Conservation (phyloP, 2,888 invertebrate genomes). For the Rhagophthalmus giganteus region DNA sequence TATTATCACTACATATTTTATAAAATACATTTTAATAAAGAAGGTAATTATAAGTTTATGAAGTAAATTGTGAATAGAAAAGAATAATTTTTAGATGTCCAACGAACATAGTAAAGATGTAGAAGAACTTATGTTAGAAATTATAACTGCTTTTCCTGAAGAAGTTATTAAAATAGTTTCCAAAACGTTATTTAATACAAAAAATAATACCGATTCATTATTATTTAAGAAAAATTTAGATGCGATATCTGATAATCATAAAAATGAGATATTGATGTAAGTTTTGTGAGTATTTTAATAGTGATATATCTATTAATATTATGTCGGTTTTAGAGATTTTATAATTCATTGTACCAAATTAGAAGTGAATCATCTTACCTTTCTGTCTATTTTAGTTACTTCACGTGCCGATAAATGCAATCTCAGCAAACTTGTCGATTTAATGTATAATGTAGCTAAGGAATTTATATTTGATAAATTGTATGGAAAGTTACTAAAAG, state of each 20-base stretch:
- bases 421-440: slow-evolving; percentile 13
- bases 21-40: slow-evolving; percentile 9
- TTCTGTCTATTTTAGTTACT: slow-evolving; percentile 2
- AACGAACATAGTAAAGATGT: background rate
- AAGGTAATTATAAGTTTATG: slow-evolving; percentile 12
- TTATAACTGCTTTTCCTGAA: too few species aligned
- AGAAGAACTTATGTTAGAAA: too few species aligned
- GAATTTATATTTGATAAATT: slow-evolving; percentile 27
- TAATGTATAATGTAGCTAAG: slow-evolving; percentile 20
- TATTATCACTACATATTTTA: slow-evolving; percentile 3
- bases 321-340: slow-evolving; percentile 13
- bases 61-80: background rate
- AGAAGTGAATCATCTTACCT: slow-evolving; percentile 10
- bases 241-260: slow-evolving; percentile 13
- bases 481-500: slow-evolving; percentile 30
- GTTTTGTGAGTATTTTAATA: background rate
- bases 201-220: background rate
- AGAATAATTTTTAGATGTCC: background rate
- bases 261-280: slow-evolving; percentile 24
- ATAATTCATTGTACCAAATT: slow-evolving; percentile 8
- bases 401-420: background rate
- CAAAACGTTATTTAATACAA: slow-evolving; percentile 2
- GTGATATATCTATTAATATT: background rate
- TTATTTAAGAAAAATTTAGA: slow-evolving; percentile 14
- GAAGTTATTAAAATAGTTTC: slow-evolving; percentile 12